A percentile compares a stretch with the other conserved stretches of the same genome.
These are phyloP conservation scores for Gymnopithys bicolor DNA, from an alignment of 2,797 vertebrate genomes.

Conservation along the genomic window DNA sequence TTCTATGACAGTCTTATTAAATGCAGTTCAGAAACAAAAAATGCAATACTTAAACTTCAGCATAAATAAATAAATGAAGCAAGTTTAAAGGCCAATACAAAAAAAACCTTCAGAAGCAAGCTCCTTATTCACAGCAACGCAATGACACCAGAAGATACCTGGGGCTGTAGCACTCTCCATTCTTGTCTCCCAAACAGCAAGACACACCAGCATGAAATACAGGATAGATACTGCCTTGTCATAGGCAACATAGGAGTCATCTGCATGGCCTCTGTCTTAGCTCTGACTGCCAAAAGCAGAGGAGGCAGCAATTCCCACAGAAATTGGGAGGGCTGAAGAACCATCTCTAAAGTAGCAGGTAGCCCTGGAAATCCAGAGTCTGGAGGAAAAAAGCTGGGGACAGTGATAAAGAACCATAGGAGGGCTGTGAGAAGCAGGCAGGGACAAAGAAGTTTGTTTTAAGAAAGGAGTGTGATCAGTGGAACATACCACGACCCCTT, in stretches of 20 bases:
- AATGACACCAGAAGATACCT: neutral
- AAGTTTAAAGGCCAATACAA: neutral
- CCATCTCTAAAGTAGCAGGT: neutral
- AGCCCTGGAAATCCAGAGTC: neutral
- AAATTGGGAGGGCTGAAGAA: neutral
- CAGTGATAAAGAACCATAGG: neutral
- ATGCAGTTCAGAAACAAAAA: neutral
- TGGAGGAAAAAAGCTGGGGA: neutral
- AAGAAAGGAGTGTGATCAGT: neutral
- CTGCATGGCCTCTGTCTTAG: neutral
- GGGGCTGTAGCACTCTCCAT: neutral
- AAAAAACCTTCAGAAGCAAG: neutral
- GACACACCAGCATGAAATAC: accelerated
- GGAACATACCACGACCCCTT: neutral
- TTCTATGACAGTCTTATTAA: neutral
- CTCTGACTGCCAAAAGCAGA: neutral
- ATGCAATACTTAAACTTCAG: neutral
- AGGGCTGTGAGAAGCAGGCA: neutral
- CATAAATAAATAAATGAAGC: neutral
- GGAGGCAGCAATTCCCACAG: neutral
- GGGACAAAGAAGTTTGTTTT: neutral
- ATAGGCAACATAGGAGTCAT: neutral
- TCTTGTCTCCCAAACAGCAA: neutral
- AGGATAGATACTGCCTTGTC: neutral
- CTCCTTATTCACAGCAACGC: neutral